A percentile compares a stretch with the other conserved stretches of the same genome.
These are phyloP conservation scores for Sebastes iracundus DNA, from an alignment of 2,797 vertebrate species.

Conservation along the genomic window DNA sequence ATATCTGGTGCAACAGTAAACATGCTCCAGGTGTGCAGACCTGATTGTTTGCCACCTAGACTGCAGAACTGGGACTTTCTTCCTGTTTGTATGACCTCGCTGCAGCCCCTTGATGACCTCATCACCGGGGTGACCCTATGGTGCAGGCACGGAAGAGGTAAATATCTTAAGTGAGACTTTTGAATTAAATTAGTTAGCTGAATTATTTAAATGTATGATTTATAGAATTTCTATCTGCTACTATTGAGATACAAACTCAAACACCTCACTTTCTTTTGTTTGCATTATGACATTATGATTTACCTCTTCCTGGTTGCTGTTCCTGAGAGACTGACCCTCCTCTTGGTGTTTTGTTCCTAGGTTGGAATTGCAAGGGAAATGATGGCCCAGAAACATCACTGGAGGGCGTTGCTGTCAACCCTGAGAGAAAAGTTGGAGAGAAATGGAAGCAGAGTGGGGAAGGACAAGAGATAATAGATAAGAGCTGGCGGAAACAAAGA, in stretches of 20 bases:
- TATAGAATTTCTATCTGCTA: background rate
- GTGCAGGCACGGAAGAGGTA: conserved; percentile 14
- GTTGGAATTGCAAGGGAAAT: background rate
- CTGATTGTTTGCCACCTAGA: conserved; percentile 29
- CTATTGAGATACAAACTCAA: background rate
- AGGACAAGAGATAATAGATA: background rate
- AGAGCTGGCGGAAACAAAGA: background rate
- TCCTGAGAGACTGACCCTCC: background rate
- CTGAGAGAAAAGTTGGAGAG: background rate
- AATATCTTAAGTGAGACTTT: background rate
- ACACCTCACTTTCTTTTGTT: background rate
- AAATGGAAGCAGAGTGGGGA: background rate
- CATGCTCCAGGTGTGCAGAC: conserved; percentile 27
- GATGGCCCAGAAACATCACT: background rate
- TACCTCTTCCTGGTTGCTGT: background rate
- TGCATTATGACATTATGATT: background rate
- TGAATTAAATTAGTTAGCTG: background rate
- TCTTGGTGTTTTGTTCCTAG: conserved; percentile 2
- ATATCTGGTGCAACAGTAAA: conserved; percentile 15
- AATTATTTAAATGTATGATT: background rate
- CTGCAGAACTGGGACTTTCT: conserved; percentile 55
- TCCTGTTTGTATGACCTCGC: conserved; percentile 51
- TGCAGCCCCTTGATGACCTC: conserved; percentile 54
- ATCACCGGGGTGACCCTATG: conserved; percentile 31
- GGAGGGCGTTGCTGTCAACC: background rate